phyloP scores from a whole-genome alignment of 37 sponge, comb jelly and placozoan species.

The Hexactinellida sp. region DNA sequence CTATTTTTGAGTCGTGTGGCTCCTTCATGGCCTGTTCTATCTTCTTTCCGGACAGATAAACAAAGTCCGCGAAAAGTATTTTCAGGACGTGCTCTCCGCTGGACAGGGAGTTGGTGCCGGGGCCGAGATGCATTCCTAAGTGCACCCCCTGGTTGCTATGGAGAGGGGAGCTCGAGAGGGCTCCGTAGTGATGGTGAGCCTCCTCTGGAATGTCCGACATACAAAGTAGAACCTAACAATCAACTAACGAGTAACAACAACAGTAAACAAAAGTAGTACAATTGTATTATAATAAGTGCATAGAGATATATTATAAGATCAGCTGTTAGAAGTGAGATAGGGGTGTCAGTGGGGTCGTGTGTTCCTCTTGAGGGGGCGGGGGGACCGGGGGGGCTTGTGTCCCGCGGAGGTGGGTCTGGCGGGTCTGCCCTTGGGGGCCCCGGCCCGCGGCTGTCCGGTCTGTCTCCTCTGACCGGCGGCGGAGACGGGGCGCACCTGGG shows the following conservation, averaged over 20 bases:
- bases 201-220: slow-evolving; percentile 6
- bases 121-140: slow-evolving; percentile 3
- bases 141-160: neutral
- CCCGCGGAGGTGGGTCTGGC: neutral
- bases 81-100: slow-evolving; percentile 76
- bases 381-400: neutral
- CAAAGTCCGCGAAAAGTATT: slow-evolving; percentile 87
- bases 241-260: too few relatives aligned
- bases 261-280: too few relatives aligned
- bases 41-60: slow-evolving; percentile 45
- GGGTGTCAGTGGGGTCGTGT: too few relatives aligned
- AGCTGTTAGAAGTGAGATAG: too few relatives aligned
- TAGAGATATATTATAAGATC: too few relatives aligned
- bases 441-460: neutral
- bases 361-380: too few relatives aligned
- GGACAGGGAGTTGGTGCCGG: neutral
- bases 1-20: neutral
- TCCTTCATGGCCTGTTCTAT: slow-evolving; percentile 28
- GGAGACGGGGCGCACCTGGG: neutral
- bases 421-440: neutral
- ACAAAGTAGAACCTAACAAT: neutral
- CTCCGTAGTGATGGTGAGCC: neutral
- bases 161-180: neutral
- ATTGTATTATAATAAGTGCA: too few relatives aligned
- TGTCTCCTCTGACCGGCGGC: neutral